Conservation (phyloP, 1,140 invertebrate species). For the Zaprionus gabonicus region DNA sequence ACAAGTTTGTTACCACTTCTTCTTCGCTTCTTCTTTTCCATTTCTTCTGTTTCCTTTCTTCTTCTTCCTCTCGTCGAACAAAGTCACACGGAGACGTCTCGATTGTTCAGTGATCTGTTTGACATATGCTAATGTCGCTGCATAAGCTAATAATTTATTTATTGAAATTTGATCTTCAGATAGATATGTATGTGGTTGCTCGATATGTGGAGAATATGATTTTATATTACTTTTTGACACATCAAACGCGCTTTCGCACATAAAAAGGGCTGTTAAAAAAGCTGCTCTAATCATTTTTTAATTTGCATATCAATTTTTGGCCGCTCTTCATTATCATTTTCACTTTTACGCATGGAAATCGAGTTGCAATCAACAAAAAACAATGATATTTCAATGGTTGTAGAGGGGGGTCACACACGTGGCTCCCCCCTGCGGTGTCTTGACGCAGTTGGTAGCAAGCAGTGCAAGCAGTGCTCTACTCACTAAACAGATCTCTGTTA, state of each 20-base stretch:
- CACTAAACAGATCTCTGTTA: no score
- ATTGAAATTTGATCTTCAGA: slow-evolving; percentile 1
- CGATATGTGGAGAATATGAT: background rate
- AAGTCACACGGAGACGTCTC: background rate
- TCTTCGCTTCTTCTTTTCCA: background rate
- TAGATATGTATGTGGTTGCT: background rate
- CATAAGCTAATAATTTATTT: slow-evolving; percentile 13
- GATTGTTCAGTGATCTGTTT: slow-evolving; percentile 1
- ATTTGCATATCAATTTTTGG: slow-evolving; percentile 63
- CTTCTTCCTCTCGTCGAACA: slow-evolving; percentile 3
- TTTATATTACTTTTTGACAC: slow-evolving; percentile 14
- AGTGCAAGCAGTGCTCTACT: no score
- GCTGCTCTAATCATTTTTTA: slow-evolving; percentile 45
- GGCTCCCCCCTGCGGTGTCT: no score
- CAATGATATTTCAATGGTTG: background rate
- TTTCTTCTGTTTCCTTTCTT: slow-evolving; percentile 16
- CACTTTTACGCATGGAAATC: slow-evolving; percentile 53
- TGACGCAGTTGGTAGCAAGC: no score
- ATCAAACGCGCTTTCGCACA: slow-evolving; percentile 56
- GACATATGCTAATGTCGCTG: background rate
- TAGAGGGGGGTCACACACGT: no score
- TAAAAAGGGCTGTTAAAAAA: slow-evolving; percentile 51
- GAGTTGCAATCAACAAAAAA: slow-evolving; percentile 18
- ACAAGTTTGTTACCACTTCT: slow-evolving; percentile 49
- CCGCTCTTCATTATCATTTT: slow-evolving; percentile 33